Evolutionary conservation across 2,113 vertebrate genomes (phyloP), one percentile per base, ranked within the genome.

Genomic region (Poeciliopsis retropinna): DNA sequence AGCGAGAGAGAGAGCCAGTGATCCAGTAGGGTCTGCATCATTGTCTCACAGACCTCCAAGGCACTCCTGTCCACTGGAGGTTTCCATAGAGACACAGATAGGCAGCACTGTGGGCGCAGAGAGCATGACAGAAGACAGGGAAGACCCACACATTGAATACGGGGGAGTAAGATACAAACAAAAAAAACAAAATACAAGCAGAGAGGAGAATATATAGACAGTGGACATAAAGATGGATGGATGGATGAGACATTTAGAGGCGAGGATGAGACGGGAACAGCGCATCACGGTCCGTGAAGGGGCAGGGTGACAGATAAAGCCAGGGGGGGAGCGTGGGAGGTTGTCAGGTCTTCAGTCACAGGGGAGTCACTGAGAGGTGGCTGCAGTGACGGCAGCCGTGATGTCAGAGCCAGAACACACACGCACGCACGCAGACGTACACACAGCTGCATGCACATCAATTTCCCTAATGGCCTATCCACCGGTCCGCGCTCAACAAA

Each of bases 81-180:
- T 92, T 92, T 90, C 92, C 92, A 92, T 93, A 91, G 92, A 93
- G 90, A 91, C 91, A 78, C 75, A 87, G 87, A 85, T 83, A 74
- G 84, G 82, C 81, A 82, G 77, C 83, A 75, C 51, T 44, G 85
- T 88, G 88, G 83, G 80, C 31, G 73, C 73, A 83, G 81, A 79
- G 83, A 89, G 84, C 85, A 83, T 82, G 83, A 86, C 78, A 66
- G 75, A 85, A 82, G 72, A 84, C 85, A 91, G 87, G 91, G 88
- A 89, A 90, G 86, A 93, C 91, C 89, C 87, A 92, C 88, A 88
- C 88, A 63, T 47, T 61, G 61, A 88, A 87, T 63, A 86, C 86
- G 83, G 75, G 81, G 87, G 89, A 74, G 87, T 78, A 84, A 80
- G 71, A 86, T 72, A 17, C 34, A 30, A 30, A 2, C 30, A 34